These are phyloP conservation scores for Vidua chalybeata DNA, from an alignment of 2,113 vertebrate species.

Conservation along the genomic window DNA sequence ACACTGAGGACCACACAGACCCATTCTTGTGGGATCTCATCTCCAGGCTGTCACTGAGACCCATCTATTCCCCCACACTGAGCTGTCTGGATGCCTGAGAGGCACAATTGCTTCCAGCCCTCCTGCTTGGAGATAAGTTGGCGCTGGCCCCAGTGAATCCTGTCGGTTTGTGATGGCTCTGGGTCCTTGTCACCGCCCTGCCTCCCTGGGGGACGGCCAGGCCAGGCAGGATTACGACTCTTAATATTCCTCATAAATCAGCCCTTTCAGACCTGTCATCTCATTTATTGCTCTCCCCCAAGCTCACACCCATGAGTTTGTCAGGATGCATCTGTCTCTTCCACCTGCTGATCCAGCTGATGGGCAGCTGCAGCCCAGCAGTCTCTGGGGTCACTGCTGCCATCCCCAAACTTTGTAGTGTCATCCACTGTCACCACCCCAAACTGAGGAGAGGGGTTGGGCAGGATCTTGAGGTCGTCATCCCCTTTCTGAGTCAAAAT, in stretches of 20 bases:
- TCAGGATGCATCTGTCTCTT: not conserved
- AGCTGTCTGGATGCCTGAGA: not conserved
- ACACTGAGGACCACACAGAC: not conserved
- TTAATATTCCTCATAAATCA: constrained; percentile 55
- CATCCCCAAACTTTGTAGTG: fast-evolving
- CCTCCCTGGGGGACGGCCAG: not conserved
- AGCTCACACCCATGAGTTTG: constrained; percentile 7
- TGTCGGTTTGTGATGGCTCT: not conserved
- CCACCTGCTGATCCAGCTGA: constrained; percentile 34
- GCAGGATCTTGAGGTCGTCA: not conserved
- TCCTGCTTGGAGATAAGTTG: not conserved
- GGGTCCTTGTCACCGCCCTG: constrained; percentile 10
- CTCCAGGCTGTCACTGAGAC: not conserved
- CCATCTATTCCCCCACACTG: fast-evolving
- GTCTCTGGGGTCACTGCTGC: not conserved
- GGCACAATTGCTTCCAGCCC: not conserved
- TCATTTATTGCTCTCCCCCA: constrained; percentile 22
- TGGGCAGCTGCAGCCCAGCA: not conserved
- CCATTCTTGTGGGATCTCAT: not conserved
- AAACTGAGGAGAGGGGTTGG: not conserved
- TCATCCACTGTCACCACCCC: fast-evolving
- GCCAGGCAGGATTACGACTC: constrained; percentile 26
- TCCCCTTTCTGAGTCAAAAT: not conserved
- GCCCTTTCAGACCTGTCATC: constrained; percentile 26
- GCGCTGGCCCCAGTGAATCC: not conserved